Conservation (phyloP, 2,113 vertebrate genomes). For the Psilopogon haemacephalus region DNA sequence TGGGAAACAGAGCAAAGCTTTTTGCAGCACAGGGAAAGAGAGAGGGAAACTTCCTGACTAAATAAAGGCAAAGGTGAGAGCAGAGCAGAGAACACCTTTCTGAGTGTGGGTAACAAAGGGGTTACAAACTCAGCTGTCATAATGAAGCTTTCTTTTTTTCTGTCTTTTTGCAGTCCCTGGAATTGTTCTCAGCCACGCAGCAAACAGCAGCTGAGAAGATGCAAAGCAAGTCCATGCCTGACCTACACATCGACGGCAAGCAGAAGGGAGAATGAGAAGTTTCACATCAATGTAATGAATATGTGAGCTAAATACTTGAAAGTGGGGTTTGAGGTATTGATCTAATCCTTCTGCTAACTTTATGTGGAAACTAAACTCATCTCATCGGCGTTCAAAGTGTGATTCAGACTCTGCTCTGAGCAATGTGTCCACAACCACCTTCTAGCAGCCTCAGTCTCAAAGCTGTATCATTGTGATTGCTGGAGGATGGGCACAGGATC, state of each 20-base stretch:
- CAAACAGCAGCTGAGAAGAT: not conserved
- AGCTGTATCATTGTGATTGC: not conserved
- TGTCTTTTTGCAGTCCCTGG: not conserved
- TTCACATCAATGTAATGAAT: not conserved
- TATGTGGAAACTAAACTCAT: not conserved
- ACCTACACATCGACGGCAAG: not conserved
- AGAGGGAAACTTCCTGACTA: constrained; percentile 31
- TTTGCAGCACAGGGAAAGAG: not conserved
- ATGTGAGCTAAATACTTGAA: not conserved
- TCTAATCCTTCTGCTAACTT: not conserved
- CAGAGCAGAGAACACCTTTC: not conserved
- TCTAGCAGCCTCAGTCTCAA: not conserved
- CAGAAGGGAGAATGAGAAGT: not conserved
- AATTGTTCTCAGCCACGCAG: not conserved
- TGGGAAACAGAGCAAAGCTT: constrained; percentile 38
- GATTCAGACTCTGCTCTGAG: not conserved
- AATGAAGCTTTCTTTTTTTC: constrained; percentile 1
- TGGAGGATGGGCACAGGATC: not conserved
- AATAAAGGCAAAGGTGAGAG: not conserved
- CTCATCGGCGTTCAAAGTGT: not conserved
- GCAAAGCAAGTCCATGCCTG: not conserved
- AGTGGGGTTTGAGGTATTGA: not conserved
- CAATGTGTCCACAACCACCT: not conserved
- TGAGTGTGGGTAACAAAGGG: constrained; percentile 45
- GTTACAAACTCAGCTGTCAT: not conserved